Evolutionary conservation across 2,113 vertebrate species (phyloP).

Genomic region (Oophaga pumilio): DNA sequence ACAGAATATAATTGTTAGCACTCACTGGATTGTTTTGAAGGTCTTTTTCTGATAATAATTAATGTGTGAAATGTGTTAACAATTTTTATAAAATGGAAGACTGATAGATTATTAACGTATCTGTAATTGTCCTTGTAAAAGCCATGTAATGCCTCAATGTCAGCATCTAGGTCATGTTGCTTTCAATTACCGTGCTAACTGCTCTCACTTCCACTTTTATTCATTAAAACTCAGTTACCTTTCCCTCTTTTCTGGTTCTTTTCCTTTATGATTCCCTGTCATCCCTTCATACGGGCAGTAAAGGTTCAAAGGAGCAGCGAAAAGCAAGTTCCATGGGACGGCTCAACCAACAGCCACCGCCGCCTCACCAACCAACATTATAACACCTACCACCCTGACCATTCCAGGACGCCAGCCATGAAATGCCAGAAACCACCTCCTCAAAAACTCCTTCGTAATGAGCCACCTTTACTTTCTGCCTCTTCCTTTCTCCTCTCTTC

Average conservation of each 20-base stretch:
- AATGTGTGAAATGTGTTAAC: not conserved
- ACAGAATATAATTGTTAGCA: not conserved
- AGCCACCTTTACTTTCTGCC: constrained; percentile 66
- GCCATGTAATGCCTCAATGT: not conserved
- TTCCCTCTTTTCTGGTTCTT: constrained; percentile 70
- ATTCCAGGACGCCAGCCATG: constrained; percentile 76
- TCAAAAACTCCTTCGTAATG: constrained; percentile 82
- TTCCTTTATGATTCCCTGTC: constrained; percentile 73
- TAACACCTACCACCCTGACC: constrained; percentile 87
- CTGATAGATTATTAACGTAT: not conserved
- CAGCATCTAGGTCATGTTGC: constrained; percentile 19
- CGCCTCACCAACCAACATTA: constrained; percentile 85
- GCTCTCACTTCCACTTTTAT: constrained; percentile 65
- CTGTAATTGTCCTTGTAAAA: not conserved
- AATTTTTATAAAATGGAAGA: not conserved
- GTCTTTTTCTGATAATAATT: not conserved
- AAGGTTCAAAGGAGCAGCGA: constrained; percentile 93
- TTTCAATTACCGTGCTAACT: constrained; percentile 57
- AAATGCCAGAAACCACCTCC: constrained; percentile 76
- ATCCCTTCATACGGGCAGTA: constrained; percentile 81
- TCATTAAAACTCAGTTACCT: constrained; percentile 76
- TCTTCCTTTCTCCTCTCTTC: constrained; percentile 49
- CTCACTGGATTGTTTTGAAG: not conserved
- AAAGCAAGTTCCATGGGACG: constrained; percentile 84
- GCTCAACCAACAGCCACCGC: constrained; percentile 79